These are phyloP conservation scores for Triops cancriformis DNA, from an alignment of 1,140 invertebrate genomes.

Conservation along the genomic window DNA sequence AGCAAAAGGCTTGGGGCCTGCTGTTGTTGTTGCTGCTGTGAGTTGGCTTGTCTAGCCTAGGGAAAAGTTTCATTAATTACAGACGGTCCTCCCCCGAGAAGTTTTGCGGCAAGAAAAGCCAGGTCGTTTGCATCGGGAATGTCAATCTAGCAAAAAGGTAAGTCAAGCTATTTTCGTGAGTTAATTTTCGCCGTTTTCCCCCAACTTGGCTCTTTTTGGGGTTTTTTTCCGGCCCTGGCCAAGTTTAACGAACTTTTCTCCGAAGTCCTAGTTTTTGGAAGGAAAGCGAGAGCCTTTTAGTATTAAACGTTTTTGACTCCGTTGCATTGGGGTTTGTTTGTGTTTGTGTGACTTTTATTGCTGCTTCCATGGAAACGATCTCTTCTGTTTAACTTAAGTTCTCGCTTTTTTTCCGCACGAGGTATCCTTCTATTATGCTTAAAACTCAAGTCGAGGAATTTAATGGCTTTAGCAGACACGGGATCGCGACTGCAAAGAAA, in stretches of 20 bases:
- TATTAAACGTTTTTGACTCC: neutral
- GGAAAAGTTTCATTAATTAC: slow-evolving; percentile 9
- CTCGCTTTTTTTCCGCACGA: neutral
- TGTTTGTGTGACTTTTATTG: slow-evolving; percentile 7
- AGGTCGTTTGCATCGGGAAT: slow-evolving; percentile 4
- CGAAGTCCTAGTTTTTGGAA: too few species aligned
- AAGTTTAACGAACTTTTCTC: too few species aligned
- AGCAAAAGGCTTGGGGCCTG: neutral
- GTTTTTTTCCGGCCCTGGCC: too few species aligned
- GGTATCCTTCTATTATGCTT: neutral
- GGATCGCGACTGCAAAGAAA: neutral
- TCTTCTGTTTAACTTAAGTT: neutral
- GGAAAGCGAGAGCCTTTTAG: neutral
- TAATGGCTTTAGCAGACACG: neutral
- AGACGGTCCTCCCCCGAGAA: neutral
- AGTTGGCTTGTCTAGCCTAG: neutral
- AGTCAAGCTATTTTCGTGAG: neutral
- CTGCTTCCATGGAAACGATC: neutral
- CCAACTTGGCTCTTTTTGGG: neutral
- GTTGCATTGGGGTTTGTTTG: neutral
- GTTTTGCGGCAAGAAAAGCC: neutral
- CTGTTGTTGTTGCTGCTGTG: too few species aligned
- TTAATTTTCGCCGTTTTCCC: neutral
- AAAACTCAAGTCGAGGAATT: neutral
- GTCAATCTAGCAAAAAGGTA: neutral